phyloP scores from a whole-genome alignment of 92 coral and sea anemone species.

The Palythoa grandiflora region DNA sequence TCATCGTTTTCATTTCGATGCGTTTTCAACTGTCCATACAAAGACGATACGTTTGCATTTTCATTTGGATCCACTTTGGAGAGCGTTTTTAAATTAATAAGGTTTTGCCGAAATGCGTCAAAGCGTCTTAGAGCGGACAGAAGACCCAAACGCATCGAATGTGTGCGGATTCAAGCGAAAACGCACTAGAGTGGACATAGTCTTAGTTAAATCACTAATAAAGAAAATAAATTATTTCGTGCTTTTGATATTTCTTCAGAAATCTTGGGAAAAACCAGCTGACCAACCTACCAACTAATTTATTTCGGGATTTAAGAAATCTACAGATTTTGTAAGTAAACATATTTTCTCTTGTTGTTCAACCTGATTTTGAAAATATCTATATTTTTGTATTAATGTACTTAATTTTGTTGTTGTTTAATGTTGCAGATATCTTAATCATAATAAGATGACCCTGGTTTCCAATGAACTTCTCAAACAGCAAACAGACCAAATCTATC shows the following conservation, averaged over 20 bases:
- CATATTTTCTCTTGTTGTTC: neutral
- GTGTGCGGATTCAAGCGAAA: too few relatives aligned
- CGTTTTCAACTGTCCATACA: too few relatives aligned
- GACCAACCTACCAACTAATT: neutral
- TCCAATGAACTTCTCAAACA: slow-evolving; percentile 33
- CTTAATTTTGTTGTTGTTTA: neutral
- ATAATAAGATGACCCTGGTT: slow-evolving; percentile 8
- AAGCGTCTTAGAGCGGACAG: too few relatives aligned
- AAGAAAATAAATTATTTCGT: neutral
- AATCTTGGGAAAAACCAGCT: slow-evolving; percentile 5
- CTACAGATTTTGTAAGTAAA: slow-evolving; percentile 14
- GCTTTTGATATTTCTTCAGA: slow-evolving; percentile 1
- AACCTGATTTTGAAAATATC: neutral
- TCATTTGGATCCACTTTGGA: too few relatives aligned
- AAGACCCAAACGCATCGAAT: too few relatives aligned
- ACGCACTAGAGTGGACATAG: too few relatives aligned
- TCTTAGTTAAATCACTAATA: neutral
- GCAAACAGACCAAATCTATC: neutral
- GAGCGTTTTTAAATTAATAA: too few relatives aligned
- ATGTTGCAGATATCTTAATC: neutral
- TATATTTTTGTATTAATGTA: neutral
- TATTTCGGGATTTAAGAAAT: slow-evolving; percentile 32
- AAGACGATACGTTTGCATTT: too few relatives aligned
- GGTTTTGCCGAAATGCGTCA: too few relatives aligned
- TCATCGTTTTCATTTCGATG: too few relatives aligned